These are phyloP conservation scores for Drosophila persimilis DNA, from an alignment of 1,140 invertebrate genomes.

Conservation along the genomic window DNA sequence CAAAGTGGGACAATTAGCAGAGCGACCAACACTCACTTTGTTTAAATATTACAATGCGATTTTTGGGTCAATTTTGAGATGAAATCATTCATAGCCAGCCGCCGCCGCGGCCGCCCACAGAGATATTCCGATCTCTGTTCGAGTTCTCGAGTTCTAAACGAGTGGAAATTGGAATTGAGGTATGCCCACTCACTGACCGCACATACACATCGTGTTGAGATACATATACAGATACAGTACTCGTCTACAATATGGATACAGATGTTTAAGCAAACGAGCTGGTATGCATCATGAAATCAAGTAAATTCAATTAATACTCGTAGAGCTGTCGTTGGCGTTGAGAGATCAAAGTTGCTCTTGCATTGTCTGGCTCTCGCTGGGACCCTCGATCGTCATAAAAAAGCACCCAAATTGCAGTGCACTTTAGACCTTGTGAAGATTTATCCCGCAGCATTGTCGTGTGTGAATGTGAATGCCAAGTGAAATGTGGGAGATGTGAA, in stretches of 20 bases:
- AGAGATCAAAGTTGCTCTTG: slow-evolving; percentile 36
- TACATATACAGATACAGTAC: not conserved
- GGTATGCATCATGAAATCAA: slow-evolving; percentile 64
- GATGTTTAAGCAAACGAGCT: slow-evolving; percentile 2
- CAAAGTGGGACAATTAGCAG: slow-evolving; percentile 57
- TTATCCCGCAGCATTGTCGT: slow-evolving; percentile 31
- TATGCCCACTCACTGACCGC: slow-evolving; percentile 20
- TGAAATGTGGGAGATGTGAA: not conserved
- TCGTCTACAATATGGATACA: slow-evolving; percentile 1
- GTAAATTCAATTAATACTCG: slow-evolving; percentile 64
- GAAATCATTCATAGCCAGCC: slow-evolving; percentile 26
- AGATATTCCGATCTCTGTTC: slow-evolving; percentile 15
- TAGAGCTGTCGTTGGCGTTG: slow-evolving; percentile 21
- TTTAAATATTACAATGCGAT: slow-evolving; percentile 21
- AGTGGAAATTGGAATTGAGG: slow-evolving; percentile 17
- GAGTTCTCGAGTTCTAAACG: slow-evolving; percentile 21
- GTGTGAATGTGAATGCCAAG: slow-evolving; percentile 35
- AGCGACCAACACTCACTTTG: slow-evolving; percentile 20
- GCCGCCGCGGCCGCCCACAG: slow-evolving; percentile 41
- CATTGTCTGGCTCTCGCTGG: slow-evolving; percentile 30
- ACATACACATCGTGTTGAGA: slow-evolving; percentile 9
- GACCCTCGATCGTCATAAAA: slow-evolving; percentile 15
- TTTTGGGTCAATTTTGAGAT: slow-evolving; percentile 36
- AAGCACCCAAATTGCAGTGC: slow-evolving; percentile 8
- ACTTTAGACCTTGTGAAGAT: slow-evolving; percentile 28